Base-by-base conservation (phyloP, 2,113 vertebrate genomes). In the Lamprotornis superbus region DNA sequence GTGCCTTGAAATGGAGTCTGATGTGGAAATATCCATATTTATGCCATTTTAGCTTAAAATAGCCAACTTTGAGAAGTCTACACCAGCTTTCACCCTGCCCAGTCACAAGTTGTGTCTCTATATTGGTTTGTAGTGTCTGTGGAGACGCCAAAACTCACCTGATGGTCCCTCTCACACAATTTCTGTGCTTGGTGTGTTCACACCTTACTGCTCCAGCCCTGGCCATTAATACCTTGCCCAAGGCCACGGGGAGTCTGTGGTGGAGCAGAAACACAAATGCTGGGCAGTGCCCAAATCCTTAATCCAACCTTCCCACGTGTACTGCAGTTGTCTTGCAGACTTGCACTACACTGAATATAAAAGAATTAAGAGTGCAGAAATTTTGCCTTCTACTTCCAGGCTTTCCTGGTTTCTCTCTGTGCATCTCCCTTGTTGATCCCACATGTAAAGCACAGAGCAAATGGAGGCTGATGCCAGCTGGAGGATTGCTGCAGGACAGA, bases 81-180 rank as follows among this genome's bases (percentile, higher is more conserved):
- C 12, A 4, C 2, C 17, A 46, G 3, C n/a, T 65, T 65, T 77
- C 4, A 20, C 15, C 53, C 60, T 61, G 10, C 12, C 33, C 15
- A 15, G n/a, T 12, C 44, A 30, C 0, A 0, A 59, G 9, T 0
- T 71, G 20, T n/a, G 12, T 55, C 20, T 59, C 15, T 33, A 0
- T 3, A 2, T 14, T 40, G 11, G 5, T 64, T 47, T 73, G 4
- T 25, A 5, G 11, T 40, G 9, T 15, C 30, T 50, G 9, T 35
- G 47, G 56, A 71, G 47, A 20, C 4, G 2, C 42, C 46, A 61
- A 42, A 89, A 35, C n/a, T 67, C 56, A 50, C n/a, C 13, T 49
- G 28, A n/a, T 10, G 3, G 17, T 68, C 15, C 4, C 13, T 76
- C 24, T 86, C 17, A 25, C 37, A 46, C 23, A 12, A 11, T 60